These are phyloP conservation scores for Plecturocebus donacophilus DNA, from an alignment of 2,113 vertebrate genomes.

Conservation along the genomic window DNA sequence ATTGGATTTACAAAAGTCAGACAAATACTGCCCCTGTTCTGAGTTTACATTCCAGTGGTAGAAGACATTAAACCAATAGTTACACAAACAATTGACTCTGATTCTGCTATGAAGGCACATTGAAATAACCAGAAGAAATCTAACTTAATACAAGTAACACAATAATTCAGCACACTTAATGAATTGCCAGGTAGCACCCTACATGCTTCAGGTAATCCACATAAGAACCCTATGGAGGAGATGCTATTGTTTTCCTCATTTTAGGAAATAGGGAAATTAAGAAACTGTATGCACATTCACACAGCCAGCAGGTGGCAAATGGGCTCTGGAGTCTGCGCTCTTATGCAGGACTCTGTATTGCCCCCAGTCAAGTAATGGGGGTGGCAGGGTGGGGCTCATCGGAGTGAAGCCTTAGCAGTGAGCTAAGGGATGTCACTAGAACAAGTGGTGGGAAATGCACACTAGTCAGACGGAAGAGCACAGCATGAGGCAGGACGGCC, in stretches of 20 bases:
- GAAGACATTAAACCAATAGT: background rate
- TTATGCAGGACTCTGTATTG: background rate
- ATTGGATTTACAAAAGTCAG: background rate
- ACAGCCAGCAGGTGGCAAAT: too few relatives aligned
- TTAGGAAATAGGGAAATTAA: background rate
- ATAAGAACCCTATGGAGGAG: background rate
- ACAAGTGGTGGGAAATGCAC: background rate
- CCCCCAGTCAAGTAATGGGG: background rate
- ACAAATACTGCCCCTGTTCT: background rate
- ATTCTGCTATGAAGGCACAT: background rate
- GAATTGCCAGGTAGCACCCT: background rate
- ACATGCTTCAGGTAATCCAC: background rate
- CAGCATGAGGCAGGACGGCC: fast-evolving
- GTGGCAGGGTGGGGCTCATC: background rate
- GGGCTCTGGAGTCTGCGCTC: background rate
- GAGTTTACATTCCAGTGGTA: background rate
- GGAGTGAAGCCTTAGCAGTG: background rate
- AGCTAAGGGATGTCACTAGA: fast-evolving
- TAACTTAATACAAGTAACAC: background rate
- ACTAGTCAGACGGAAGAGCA: background rate
- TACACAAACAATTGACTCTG: background rate
- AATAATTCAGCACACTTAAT: background rate
- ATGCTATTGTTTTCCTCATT: background rate
- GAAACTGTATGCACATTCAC: background rate
- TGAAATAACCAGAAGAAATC: background rate